These are phyloP conservation scores for Rhipidura dahli DNA, from an alignment of 2,113 vertebrate genomes.

Conservation along the genomic window DNA sequence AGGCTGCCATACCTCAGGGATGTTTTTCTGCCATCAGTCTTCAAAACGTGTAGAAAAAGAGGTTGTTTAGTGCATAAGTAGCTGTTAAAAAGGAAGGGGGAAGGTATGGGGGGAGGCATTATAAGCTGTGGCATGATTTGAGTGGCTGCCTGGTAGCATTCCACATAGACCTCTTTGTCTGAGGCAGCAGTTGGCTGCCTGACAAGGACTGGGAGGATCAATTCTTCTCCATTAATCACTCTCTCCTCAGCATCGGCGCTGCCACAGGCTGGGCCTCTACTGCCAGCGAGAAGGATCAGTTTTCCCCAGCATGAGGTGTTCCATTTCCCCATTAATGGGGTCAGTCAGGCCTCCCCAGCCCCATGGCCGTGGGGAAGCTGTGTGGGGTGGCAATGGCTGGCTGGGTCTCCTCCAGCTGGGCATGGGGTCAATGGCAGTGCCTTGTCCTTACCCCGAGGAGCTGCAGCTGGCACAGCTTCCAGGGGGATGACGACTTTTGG, in stretches of 20 bases:
- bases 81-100: conserved; percentile 34
- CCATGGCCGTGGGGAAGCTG: accelerated
- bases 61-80: background rate
- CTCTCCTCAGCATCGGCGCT: background rate
- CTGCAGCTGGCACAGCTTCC: background rate
- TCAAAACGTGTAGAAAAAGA: background rate
- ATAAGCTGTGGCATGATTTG: conserved; percentile 42
- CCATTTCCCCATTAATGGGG: background rate
- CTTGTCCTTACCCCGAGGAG: accelerated
- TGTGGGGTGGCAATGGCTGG: background rate
- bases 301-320: background rate
- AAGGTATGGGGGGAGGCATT: background rate
- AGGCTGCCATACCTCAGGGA: background rate
- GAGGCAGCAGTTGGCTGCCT: background rate
- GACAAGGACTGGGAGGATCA: conserved; percentile 25
- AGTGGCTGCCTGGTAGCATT: background rate
- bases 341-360: background rate
- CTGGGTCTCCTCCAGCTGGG: background rate
- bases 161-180: conserved; percentile 40
- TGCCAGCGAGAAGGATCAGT: background rate
- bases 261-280: too few species aligned
- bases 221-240: conserved; percentile 26
- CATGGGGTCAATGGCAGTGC: accelerated
- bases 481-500: background rate
- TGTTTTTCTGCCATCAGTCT: background rate